These are phyloP conservation scores for Antheraea pernyi DNA, from an alignment of 1,140 invertebrate genomes.

Conservation along the genomic window DNA sequence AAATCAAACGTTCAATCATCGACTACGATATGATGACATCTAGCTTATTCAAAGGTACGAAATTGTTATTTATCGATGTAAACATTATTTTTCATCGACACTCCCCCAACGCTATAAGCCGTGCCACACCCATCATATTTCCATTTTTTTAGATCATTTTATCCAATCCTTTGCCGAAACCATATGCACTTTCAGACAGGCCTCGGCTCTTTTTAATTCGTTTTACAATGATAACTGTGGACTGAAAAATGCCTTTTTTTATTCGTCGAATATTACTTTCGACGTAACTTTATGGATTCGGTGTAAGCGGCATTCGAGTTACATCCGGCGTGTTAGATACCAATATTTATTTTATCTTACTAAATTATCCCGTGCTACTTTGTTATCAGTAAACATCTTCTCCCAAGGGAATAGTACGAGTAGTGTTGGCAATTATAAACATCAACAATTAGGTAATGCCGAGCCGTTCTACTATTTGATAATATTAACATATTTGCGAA, in stretches of 20 bases:
- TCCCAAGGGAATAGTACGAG: too few relatives aligned
- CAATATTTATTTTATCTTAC: too few relatives aligned
- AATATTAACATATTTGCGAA: too few relatives aligned
- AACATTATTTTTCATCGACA: slow-evolving; percentile 18
- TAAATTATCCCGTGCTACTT: too few relatives aligned
- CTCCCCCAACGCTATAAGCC: slow-evolving; percentile 29
- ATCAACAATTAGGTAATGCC: too few relatives aligned
- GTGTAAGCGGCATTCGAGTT: slow-evolving; percentile 26
- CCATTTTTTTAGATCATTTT: slow-evolving; percentile 38
- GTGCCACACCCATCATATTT: slow-evolving; percentile 21
- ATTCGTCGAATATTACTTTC: slow-evolving; percentile 65
- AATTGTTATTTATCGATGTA: slow-evolving; percentile 12
- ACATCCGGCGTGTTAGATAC: slow-evolving; percentile 22
- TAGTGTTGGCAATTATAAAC: too few relatives aligned
- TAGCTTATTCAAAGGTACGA: neutral
- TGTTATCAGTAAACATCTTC: too few relatives aligned
- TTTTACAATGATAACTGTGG: slow-evolving; percentile 62
- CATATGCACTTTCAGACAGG: slow-evolving; percentile 59
- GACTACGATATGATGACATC: too few relatives aligned
- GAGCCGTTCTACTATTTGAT: too few relatives aligned
- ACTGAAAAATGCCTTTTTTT: slow-evolving; percentile 41
- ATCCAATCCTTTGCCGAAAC: slow-evolving; percentile 72
- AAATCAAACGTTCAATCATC: too few relatives aligned
- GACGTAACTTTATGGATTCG: slow-evolving; percentile 46
- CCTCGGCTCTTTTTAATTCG: slow-evolving; percentile 62